phyloP scores from a whole-genome alignment of 2,888 invertebrate genomes.

The Thalpophila matura region DNA sequence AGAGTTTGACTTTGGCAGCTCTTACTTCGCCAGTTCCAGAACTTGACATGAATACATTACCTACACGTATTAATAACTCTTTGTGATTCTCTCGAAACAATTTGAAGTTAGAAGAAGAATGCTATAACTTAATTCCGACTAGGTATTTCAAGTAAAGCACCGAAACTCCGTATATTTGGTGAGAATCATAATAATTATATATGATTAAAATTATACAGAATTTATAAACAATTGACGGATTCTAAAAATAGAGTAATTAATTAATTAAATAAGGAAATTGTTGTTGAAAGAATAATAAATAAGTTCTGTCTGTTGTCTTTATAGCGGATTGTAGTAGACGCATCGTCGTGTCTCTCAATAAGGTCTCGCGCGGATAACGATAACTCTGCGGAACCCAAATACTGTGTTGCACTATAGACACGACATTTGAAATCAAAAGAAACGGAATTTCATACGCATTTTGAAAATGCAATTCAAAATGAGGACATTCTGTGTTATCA shows the following conservation, averaged over 20 bases:
- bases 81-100: conserved; percentile 44
- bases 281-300: conserved; percentile 7
- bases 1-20: conserved; percentile 62
- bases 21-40: conserved; percentile 49
- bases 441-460: background rate
- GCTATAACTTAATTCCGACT: conserved; percentile 21
- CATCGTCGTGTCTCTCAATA: conserved; percentile 21
- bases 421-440: conserved; percentile 18
- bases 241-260: conserved; percentile 1
- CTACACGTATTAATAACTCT: conserved; percentile 41
- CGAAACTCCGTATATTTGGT: no score
- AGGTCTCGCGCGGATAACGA: conserved; percentile 15
- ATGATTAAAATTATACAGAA: conserved; percentile 23
- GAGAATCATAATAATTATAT: no score
- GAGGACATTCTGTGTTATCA: no score
- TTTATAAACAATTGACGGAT: conserved; percentile 18
- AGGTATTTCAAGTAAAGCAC: no score
- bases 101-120: conserved; percentile 25
- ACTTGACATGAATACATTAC: conserved; percentile 43
- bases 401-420: conserved; percentile 9
- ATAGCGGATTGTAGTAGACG: conserved; percentile 14
- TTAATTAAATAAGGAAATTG: background rate
- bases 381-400: conserved; percentile 17
- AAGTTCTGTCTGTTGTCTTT: conserved; percentile 1
- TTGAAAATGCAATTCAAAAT: background rate